These are phyloP conservation scores for Pogonocherus hispidulus DNA, from an alignment of 2,888 invertebrate genomes.

Conservation along the genomic window DNA sequence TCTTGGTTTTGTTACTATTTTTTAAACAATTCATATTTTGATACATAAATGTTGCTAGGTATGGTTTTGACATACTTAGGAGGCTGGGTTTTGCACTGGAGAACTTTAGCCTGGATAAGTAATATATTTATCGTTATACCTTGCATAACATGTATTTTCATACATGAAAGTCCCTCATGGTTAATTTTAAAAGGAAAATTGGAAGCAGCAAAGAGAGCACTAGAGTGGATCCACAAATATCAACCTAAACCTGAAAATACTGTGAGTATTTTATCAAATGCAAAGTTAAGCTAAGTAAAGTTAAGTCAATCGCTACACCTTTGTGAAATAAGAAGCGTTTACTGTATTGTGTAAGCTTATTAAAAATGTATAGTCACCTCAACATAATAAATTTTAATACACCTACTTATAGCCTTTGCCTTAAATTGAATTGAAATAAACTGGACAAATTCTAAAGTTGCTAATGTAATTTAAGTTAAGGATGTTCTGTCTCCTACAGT, in stretches of 20 bases:
- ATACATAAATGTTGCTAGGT: slow-evolving; percentile 61
- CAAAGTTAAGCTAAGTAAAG: neutral
- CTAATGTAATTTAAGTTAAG: too few relatives aligned
- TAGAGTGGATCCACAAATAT: slow-evolving; percentile 69
- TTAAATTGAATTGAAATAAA: too few relatives aligned
- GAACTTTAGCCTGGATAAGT: slow-evolving; percentile 72
- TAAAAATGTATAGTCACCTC: too few relatives aligned
- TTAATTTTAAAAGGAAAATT: slow-evolving; percentile 71
- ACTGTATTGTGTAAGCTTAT: too few relatives aligned
- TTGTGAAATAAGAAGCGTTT: too few relatives aligned
- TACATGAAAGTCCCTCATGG: slow-evolving; percentile 75
- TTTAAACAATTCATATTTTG: neutral
- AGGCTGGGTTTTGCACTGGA: slow-evolving; percentile 72
- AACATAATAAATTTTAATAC: too few relatives aligned
- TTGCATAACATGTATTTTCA: slow-evolving; percentile 69
- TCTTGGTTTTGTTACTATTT: too few relatives aligned
- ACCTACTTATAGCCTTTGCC: too few relatives aligned
- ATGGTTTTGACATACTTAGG: slow-evolving; percentile 73
- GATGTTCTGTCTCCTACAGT: too few relatives aligned
- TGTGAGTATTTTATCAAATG: slow-evolving; percentile 52
- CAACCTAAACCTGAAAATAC: slow-evolving; percentile 65
- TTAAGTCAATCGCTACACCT: too few relatives aligned
- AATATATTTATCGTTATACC: slow-evolving; percentile 71
- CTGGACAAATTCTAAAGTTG: too few relatives aligned
- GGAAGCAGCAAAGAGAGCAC: slow-evolving; percentile 70